phyloP scores from a whole-genome alignment of 2,888 invertebrate genomes.

The Phlogophora meticulosa region DNA sequence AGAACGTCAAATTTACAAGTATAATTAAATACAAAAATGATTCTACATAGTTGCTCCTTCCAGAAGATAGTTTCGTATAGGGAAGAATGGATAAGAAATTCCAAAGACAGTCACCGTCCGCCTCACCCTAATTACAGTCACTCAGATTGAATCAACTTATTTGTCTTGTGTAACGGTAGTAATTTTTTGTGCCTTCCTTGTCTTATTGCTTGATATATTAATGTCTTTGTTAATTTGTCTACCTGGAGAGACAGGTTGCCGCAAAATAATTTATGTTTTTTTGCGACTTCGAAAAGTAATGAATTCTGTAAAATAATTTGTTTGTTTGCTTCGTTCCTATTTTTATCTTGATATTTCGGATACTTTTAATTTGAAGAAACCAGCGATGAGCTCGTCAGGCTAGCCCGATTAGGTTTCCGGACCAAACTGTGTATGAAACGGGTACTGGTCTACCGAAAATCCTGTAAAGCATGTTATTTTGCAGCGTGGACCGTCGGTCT shows the following conservation, averaged over 20 bases:
- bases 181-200: conserved; percentile 49
- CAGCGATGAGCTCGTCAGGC: too few relatives aligned
- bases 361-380: neutral
- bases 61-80: too few relatives aligned
- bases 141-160: conserved; percentile 60
- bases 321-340: neutral
- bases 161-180: conserved; percentile 62
- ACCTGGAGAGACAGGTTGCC: conserved; percentile 16
- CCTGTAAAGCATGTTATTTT: too few relatives aligned
- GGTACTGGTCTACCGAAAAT: too few relatives aligned
- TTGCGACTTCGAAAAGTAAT: conserved; percentile 13
- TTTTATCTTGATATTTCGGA: neutral
- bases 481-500: too few relatives aligned
- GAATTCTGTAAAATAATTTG: conserved; percentile 21
- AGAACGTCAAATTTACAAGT: too few relatives aligned
- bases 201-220: conserved; percentile 55
- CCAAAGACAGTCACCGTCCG: neutral
- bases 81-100: too few relatives aligned
- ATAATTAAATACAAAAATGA: too few relatives aligned
- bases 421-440: too few relatives aligned
- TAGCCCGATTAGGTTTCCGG: too few relatives aligned
- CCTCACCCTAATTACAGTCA: conserved; percentile 49
- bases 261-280: conserved; percentile 25
- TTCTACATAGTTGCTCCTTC: too few relatives aligned
- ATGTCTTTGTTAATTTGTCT: conserved; percentile 59